phyloP scores from a whole-genome alignment of 2,797 vertebrate species.

The Aphelocoma californica region DNA sequence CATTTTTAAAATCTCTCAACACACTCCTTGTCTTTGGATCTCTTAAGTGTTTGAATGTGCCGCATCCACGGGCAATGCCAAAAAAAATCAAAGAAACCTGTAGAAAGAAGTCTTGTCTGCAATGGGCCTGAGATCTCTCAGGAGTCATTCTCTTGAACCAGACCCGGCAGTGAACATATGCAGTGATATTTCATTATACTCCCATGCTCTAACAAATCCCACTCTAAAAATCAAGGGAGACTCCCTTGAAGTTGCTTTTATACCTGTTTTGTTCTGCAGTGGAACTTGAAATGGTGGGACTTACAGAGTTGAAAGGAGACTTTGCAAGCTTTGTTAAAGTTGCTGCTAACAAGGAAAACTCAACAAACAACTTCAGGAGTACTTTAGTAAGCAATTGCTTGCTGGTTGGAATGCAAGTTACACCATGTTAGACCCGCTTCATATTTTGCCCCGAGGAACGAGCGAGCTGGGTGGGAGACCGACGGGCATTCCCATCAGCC shows the following conservation, averaged over 20 bases:
- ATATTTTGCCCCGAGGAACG: slow-evolving; percentile 26
- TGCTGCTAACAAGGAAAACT: slow-evolving; percentile 42
- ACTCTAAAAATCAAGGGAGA: background rate
- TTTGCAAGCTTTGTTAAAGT: background rate
- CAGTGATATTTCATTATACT: background rate
- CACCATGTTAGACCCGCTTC: background rate
- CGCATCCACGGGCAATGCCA: background rate
- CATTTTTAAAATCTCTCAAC: background rate
- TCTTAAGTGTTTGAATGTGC: background rate
- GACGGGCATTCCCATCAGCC: background rate
- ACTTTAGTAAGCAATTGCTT: slow-evolving; percentile 1
- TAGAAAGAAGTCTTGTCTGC: background rate
- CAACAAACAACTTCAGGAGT: slow-evolving; percentile 23
- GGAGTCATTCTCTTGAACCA: background rate
- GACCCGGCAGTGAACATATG: background rate
- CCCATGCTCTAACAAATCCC: background rate
- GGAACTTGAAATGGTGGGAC: background rate
- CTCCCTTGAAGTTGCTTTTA: background rate
- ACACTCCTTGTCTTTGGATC: background rate
- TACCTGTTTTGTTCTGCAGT: background rate
- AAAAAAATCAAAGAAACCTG: background rate
- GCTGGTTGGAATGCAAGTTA: slow-evolving; percentile 42
- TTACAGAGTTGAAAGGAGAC: background rate
- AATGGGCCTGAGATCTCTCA: background rate
- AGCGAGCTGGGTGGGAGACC: slow-evolving; percentile 14